Evolutionary conservation across 1,140 invertebrate species (phyloP).

Genomic region (Macrobrachium nipponense): DNA sequence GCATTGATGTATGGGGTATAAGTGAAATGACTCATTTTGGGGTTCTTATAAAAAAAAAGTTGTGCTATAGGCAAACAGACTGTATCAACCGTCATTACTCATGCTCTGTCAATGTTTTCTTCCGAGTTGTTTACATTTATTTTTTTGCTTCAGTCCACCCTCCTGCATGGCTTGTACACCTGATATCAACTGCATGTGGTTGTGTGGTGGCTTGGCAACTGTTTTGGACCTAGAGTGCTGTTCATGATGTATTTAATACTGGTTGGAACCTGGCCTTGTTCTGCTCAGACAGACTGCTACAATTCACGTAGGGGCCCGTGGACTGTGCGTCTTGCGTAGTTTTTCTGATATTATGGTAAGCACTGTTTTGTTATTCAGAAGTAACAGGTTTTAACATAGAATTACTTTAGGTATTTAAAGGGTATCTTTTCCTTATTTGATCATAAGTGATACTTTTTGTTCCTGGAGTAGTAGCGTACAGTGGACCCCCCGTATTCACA

Average conservation of each 20-base stretch:
- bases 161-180: conserved; percentile 54
- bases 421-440: neutral
- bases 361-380: neutral
- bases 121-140: neutral
- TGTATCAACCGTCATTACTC: too few species aligned
- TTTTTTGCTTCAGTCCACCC: conserved; percentile 38
- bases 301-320: conserved; percentile 10
- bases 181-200: conserved; percentile 47
- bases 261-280: conserved; percentile 11
- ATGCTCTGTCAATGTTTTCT: too few species aligned
- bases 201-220: conserved; percentile 53
- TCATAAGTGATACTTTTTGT: too few species aligned
- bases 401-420: neutral
- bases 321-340: conserved; percentile 56
- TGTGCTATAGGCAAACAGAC: too few species aligned
- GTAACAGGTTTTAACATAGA: neutral
- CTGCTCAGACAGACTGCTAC: conserved; percentile 13
- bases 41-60: too few species aligned
- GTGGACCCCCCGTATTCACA: too few species aligned
- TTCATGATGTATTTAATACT: conserved; percentile 48
- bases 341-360: conserved; percentile 53
- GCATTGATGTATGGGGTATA: too few species aligned
- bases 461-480: too few species aligned
- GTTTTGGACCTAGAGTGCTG: conserved; percentile 40
- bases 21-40: too few species aligned